Evolutionary conservation across 2,113 vertebrate species (phyloP), one percentile per base, ranked within the genome.

Genomic region (Seriola aureovittata): DNA sequence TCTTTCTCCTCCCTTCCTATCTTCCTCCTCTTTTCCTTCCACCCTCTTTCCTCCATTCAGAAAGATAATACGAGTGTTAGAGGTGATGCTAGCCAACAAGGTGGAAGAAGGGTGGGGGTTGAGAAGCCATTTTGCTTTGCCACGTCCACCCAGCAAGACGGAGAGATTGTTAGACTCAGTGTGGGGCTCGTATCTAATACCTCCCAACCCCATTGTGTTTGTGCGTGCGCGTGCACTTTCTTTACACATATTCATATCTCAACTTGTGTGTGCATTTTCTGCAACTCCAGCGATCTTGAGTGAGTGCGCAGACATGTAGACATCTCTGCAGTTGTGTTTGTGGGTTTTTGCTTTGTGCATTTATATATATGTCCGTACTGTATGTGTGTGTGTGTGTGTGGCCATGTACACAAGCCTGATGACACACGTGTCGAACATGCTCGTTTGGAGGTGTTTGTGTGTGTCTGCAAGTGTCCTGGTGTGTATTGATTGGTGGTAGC

Each of bases 401-500:
- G 12, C 23, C 40, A 3, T 60, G 67, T 52, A 34, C 75, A 60
- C 34, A 5, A 46, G 65, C 54, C 36, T 5, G 60, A 40, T 64
- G 71, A 73, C 79, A 91, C 85, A 89, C 65, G 76, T 74, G 78
- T 75, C 2, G 55, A n/a, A 2, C 76, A 71, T 65, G 59, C 65
- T 71, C 12, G 38, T 85, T 85, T 44, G 3, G 38, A 75, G 78
- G 84, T 88, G 88, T 93, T 87, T 91, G 92, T 93, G 89, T 79
- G 81, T 85, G 95, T 94, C 81, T 96, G 88, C 36, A 40, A 95
- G 96, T 96, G 96, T 96, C 96, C 96, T 93, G 95, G 91, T 90
- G 92, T 90, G 92, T 97, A 99, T 99, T 97, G 97, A 99, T 97
- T 97, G 97, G 96, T 95, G 96, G 96, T 96, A 96, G 96, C 96